Evolutionary conservation across 1,140 invertebrate species (phyloP), one percentile per base, ranked within the genome.

Genomic region (Popillia japonica): DNA sequence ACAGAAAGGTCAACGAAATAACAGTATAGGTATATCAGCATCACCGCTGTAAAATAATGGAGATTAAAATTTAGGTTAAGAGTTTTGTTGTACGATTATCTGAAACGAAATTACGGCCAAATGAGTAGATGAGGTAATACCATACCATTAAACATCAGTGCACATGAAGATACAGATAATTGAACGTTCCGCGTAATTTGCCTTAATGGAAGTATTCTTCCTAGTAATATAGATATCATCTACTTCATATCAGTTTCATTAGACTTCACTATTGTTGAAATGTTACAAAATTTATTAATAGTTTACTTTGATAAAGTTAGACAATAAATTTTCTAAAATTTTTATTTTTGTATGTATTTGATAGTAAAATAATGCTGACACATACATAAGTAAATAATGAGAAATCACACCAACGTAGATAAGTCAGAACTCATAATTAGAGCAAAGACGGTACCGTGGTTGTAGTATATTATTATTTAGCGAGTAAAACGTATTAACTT

Each of bases 41-140:
- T 7, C 59, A 3, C 59, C 7, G 59, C 17, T 9, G 20, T 61
- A 61, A 61, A 61, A 61, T 61, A 64, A 64, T 17, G 11, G 17
- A 22, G 61, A 64, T 64, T 64, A 27, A 6, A 27, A 64, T 64
- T 64, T 64, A 17, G 61, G 61, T 64, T 64, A 64, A 64, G 61
- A 9, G 17, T 64, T 64, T 64, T 64, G 61, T n/a, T n/a, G 10
- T 64, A 20, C 10, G n/a, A 20, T 64, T 64, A 64, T 64, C 61
- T 20, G 17, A 27, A 8, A 64, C 17, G 61, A 64, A 64, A 17
- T 64, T 22, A 27, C 6, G 23, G 17, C 23, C 61, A 17, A 64
- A 27, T 64, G 22, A 23, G 23, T 64, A 20, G 23, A 22, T 64
- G 22, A 64, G 23, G 23, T 27, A 27, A n/a, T 23, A 27, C 11